phyloP scores from a whole-genome alignment of 2,113 vertebrate species.

The Jacana jacana region DNA sequence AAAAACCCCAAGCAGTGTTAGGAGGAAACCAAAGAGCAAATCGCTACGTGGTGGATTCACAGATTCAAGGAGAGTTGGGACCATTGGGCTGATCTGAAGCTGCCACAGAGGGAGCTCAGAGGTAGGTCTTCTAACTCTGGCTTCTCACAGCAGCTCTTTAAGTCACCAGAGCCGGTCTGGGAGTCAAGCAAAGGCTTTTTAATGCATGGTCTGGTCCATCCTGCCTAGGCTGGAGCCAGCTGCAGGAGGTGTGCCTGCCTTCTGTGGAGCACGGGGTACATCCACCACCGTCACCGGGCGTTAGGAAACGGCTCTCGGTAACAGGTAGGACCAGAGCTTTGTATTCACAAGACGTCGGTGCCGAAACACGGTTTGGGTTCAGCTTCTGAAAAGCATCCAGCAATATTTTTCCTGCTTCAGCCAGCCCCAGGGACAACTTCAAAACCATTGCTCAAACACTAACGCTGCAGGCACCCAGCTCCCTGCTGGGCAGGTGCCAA shows the following conservation, averaged over 20 bases:
- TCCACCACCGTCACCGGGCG: background rate
- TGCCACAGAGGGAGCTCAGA: background rate
- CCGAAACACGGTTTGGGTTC: background rate
- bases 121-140: background rate
- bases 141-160: background rate
- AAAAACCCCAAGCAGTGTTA: background rate
- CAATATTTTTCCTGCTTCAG: background rate
- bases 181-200: background rate
- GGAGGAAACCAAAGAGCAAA: background rate
- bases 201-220: background rate
- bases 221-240: background rate
- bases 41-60: background rate
- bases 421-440: background rate
- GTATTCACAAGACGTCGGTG: background rate
- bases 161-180: background rate
- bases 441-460: background rate
- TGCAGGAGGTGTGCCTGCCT: background rate
- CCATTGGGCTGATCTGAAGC: background rate
- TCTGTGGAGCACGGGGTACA: accelerated
- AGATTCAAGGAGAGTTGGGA: background rate
- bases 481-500: background rate
- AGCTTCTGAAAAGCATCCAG: background rate
- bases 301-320: background rate
- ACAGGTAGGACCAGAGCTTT: background rate
- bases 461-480: background rate